Conservation (phyloP, 2,888 invertebrate species). For the Alsophila aescularia region DNA sequence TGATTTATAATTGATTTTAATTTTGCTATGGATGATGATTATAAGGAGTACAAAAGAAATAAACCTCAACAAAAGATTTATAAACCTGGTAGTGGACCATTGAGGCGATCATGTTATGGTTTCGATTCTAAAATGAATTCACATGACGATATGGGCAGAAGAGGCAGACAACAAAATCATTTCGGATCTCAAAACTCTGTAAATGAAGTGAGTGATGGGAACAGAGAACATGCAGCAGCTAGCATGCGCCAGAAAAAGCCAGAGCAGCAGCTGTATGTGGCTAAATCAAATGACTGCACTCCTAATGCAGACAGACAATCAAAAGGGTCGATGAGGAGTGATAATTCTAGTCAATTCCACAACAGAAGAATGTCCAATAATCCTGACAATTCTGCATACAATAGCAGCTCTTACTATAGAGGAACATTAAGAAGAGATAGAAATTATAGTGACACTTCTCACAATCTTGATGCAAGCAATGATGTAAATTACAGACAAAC, state of each 20-base stretch:
- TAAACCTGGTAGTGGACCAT: conserved; percentile 90
- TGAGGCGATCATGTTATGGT: conserved; percentile 87
- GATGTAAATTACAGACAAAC: conserved; percentile 82
- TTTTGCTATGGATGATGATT: conserved; percentile 83
- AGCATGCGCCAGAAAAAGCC: conserved; percentile 70
- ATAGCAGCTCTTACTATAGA: conserved; percentile 60
- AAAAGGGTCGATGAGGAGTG: conserved; percentile 61
- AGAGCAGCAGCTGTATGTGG: conserved; percentile 76
- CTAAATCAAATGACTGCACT: conserved; percentile 65
- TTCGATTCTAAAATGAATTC: conserved; percentile 84
- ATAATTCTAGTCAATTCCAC: conserved; percentile 74
- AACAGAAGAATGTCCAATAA: conserved; percentile 68
- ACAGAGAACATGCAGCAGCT: conserved; percentile 53
- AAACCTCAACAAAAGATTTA: conserved; percentile 89
- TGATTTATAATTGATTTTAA: conserved; percentile 53
- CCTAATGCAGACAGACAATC: conserved; percentile 65
- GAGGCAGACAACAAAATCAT: conserved; percentile 60
- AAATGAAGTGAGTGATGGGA: conserved; percentile 57
- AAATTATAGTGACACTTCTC: conserved; percentile 61
- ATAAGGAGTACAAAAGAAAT: conserved; percentile 84
- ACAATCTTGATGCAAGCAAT: conserved; percentile 62
- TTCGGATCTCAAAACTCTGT: conserved; percentile 75
- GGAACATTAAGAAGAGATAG: conserved; percentile 66
- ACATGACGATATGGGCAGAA: conserved; percentile 63
- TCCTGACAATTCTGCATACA: conserved; percentile 62